Conservation (phyloP, 1,140 invertebrate species). For the Drosophila teissieri region DNA sequence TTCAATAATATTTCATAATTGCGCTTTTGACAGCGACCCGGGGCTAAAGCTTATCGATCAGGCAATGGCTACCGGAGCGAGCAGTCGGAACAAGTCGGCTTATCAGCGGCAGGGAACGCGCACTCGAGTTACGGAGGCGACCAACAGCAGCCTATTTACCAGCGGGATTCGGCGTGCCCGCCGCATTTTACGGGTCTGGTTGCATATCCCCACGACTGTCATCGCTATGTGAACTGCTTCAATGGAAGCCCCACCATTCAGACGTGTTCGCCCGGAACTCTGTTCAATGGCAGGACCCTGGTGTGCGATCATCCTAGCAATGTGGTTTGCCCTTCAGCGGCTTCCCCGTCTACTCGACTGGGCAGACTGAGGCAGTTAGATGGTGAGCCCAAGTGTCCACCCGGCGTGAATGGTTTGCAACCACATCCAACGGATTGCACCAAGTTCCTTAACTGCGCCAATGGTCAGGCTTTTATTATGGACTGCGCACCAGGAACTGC, state of each 20-base stretch:
- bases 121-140: constrained; percentile 21
- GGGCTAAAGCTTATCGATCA: constrained; percentile 64
- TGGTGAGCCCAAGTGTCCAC: constrained; percentile 81
- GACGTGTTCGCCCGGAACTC: constrained; percentile 88
- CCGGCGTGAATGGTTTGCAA: constrained; percentile 85
- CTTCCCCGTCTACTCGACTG: constrained; percentile 37
- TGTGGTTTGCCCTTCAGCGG: constrained; percentile 13
- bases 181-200: constrained; percentile 86
- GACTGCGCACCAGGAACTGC: constrained; percentile 89
- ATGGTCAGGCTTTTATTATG: constrained; percentile 87
- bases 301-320: constrained; percentile 87
- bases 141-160: constrained; percentile 65
- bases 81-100: constrained; percentile 40
- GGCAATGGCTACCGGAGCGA: constrained; percentile 38
- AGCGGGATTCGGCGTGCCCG: constrained; percentile 85
- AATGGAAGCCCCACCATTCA: constrained; percentile 87
- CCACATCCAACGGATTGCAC: constrained; percentile 88
- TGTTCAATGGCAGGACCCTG: constrained; percentile 87
- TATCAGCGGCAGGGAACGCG: constrained; percentile 47
- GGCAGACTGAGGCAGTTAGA: constrained; percentile 40
- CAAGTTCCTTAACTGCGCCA: constrained; percentile 88
- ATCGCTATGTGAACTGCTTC: constrained; percentile 89
- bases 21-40: constrained; percentile 55
- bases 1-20: constrained; percentile 60
- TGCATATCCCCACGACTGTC: constrained; percentile 87